phyloP scores from a whole-genome alignment of 2,797 vertebrate genomes.

The Pipistrellus pygmaeus region DNA sequence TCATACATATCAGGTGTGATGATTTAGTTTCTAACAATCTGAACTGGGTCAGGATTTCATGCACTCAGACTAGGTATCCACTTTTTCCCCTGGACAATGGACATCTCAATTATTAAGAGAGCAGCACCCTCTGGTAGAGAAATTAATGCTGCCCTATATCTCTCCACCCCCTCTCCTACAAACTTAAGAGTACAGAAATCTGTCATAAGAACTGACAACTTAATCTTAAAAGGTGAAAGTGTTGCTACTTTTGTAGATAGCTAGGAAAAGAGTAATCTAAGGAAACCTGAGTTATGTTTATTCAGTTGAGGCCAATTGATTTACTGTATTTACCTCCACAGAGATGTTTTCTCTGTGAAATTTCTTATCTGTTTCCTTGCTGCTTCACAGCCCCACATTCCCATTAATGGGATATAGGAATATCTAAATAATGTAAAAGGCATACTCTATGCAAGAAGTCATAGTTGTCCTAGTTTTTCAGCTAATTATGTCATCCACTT shows the following conservation, averaged over 20 bases:
- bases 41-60: not conserved
- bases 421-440: constrained; percentile 53
- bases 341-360: not conserved
- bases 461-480: not conserved
- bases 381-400: not conserved
- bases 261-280: constrained; percentile 19
- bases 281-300: constrained; percentile 17
- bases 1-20: not conserved
- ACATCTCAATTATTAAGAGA: constrained; percentile 23
- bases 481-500: not conserved
- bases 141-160: not conserved
- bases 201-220: constrained; percentile 9
- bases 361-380: not conserved
- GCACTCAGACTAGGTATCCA: not conserved
- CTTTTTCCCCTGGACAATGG: not conserved
- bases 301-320: constrained; percentile 21
- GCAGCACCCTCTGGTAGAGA: not conserved
- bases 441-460: constrained; percentile 5
- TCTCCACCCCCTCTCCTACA: not conserved
- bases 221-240: constrained; percentile 70
- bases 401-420: not conserved
- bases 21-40: not conserved
- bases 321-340: constrained; percentile 18
- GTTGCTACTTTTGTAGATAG: not conserved
- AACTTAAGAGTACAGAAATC: not conserved